Evolutionary conservation across 2,797 vertebrate genomes (phyloP).

Genomic region (Falco columbarius): DNA sequence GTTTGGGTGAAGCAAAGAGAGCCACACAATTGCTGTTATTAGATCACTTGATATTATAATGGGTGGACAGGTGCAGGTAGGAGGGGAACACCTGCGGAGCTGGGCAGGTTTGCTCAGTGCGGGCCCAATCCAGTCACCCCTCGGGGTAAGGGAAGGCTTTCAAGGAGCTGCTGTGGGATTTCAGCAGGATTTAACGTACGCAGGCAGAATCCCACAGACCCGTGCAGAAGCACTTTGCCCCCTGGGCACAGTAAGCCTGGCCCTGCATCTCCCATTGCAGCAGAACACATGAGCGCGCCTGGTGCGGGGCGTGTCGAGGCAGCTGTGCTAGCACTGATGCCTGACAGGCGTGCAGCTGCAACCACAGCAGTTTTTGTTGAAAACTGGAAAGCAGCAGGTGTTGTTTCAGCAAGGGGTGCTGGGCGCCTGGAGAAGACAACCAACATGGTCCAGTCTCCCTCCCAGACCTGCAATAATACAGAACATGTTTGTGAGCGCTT

Average conservation of each 20-base stretch:
- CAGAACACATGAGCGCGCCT: accelerated
- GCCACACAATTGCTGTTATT: neutral
- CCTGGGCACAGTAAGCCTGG: neutral
- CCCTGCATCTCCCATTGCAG: accelerated
- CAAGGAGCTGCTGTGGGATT: neutral
- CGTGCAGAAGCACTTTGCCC: accelerated
- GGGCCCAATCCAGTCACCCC: neutral
- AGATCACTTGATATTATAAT: neutral
- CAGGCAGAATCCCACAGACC: neutral
- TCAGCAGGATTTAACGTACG: accelerated
- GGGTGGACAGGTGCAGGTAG: neutral
- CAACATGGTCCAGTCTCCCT: neutral
- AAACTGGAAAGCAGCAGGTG: neutral
- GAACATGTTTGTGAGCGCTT: neutral
- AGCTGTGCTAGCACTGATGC: neutral
- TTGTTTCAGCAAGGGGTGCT: neutral
- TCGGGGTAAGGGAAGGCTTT: neutral
- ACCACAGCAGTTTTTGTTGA: neutral
- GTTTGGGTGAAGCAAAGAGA: neutral
- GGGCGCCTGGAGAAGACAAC: neutral
- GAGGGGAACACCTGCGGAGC: neutral
- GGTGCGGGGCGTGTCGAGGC: too few species aligned
- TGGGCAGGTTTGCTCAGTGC: neutral
- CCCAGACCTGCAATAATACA: neutral
- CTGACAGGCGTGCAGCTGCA: neutral